Evolutionary conservation across 1,140 invertebrate genomes (phyloP).

Genomic region (Diorhabda carinulata): DNA sequence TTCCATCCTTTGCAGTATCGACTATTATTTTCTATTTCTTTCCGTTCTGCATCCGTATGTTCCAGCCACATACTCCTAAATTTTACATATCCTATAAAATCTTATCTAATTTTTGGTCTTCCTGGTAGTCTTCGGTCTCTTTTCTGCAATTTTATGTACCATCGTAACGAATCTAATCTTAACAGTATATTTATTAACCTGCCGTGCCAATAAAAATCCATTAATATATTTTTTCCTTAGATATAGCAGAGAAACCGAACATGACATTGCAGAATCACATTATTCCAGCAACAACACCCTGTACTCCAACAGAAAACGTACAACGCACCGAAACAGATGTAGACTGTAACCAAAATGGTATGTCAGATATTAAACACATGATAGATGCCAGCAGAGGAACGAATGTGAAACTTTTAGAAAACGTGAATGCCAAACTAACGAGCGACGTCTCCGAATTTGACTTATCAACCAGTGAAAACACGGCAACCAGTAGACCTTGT

Average conservation of each 20-base stretch:
- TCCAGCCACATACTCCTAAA: no score
- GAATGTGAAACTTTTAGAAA: background rate
- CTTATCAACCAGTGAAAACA: background rate
- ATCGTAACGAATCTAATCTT: no score
- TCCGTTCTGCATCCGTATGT: no score
- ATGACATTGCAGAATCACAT: conserved; percentile 60
- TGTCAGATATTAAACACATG: conserved; percentile 8
- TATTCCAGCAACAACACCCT: conserved; percentile 12
- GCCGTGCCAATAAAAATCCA: no score
- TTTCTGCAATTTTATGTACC: no score
- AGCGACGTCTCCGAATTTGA: background rate
- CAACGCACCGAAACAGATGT: conserved; percentile 14
- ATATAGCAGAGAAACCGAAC: conserved; percentile 38
- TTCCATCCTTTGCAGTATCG: no score
- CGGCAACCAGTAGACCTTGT: conserved; percentile 3
- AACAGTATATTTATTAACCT: no score
- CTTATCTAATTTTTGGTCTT: no score
- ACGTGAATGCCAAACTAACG: background rate
- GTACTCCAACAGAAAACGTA: background rate
- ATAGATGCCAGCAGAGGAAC: background rate
- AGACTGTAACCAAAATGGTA: conserved; percentile 29
- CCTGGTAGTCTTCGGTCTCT: no score
- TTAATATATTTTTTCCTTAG: no score
- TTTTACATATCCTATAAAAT: no score
- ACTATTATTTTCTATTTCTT: no score